A percentile compares a stretch with the other conserved stretches of the same genome.
phyloP scores from a whole-genome alignment of 2,797 vertebrate species.

The Xenops minutus region DNA sequence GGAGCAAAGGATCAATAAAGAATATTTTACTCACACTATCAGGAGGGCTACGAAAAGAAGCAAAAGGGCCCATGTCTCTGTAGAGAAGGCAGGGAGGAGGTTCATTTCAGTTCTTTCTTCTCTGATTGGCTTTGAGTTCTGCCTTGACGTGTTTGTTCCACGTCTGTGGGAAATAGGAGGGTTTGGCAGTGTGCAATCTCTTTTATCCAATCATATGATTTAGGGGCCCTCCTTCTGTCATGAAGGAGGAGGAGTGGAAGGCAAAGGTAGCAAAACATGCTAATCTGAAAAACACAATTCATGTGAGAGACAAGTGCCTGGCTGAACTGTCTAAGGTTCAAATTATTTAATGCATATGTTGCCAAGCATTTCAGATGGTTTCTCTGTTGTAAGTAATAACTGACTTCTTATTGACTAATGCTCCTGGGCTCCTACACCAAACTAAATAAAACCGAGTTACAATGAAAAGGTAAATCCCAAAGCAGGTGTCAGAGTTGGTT shows the following conservation, averaged over 20 bases:
- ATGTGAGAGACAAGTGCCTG: neutral
- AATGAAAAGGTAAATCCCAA: slow-evolving; percentile 50
- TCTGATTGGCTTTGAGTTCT: neutral
- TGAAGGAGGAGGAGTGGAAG: neutral
- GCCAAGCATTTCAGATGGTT: neutral
- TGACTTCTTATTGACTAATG: neutral
- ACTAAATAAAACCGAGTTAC: slow-evolving; percentile 36
- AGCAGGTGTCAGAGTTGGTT: slow-evolving; percentile 31
- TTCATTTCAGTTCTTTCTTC: slow-evolving; percentile 40
- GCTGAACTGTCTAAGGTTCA: neutral
- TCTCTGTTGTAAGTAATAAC: neutral
- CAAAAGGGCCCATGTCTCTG: slow-evolving; percentile 64
- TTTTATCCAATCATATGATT: neutral
- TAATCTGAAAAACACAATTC: neutral
- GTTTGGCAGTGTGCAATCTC: neutral
- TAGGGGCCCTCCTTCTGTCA: neutral
- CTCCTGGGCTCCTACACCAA: slow-evolving; percentile 12
- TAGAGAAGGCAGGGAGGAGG: slow-evolving; percentile 43
- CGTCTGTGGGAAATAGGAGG: neutral
- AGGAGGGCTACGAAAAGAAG: neutral
- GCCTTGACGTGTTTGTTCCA: neutral
- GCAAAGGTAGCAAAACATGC: neutral
- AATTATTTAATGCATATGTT: neutral
- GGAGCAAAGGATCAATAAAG: neutral
- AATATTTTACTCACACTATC: slow-evolving; percentile 1